Conservation (phyloP, 2,113 vertebrate species). For the Camelus bactrianus region DNA sequence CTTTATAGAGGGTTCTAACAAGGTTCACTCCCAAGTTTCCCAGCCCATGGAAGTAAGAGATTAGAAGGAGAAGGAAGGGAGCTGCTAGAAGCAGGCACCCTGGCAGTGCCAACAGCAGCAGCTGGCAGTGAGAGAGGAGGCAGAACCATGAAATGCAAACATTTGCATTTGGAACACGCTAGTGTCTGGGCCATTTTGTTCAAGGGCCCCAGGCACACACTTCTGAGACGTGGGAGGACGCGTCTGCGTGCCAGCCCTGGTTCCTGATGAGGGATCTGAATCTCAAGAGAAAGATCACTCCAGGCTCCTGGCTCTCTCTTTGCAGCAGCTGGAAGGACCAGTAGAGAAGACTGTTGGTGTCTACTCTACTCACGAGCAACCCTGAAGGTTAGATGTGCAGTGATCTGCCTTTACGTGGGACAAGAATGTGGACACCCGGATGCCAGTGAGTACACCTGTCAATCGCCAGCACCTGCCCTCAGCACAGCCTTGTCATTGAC, state of each 20-base stretch:
- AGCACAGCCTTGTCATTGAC: neutral
- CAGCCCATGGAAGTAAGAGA: neutral
- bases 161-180: accelerated
- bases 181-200: neutral
- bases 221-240: neutral
- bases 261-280: neutral
- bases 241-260: neutral
- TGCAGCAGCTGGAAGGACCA: neutral
- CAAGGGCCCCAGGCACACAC: neutral
- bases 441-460: neutral
- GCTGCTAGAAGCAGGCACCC: neutral
- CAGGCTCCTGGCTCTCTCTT: neutral
- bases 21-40: neutral
- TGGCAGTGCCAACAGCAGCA: neutral
- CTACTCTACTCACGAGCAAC: neutral
- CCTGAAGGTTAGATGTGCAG: neutral
- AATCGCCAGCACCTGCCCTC: neutral
- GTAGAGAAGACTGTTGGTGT: neutral
- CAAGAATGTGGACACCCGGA: neutral
- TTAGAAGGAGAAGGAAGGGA: neutral
- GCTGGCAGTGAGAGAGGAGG: neutral
- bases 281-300: neutral
- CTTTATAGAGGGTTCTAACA: neutral
- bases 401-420: neutral
- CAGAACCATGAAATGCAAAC: neutral